These are phyloP conservation scores for Diplodus sargus DNA, from an alignment of 2,797 vertebrate species.

Conservation along the genomic window DNA sequence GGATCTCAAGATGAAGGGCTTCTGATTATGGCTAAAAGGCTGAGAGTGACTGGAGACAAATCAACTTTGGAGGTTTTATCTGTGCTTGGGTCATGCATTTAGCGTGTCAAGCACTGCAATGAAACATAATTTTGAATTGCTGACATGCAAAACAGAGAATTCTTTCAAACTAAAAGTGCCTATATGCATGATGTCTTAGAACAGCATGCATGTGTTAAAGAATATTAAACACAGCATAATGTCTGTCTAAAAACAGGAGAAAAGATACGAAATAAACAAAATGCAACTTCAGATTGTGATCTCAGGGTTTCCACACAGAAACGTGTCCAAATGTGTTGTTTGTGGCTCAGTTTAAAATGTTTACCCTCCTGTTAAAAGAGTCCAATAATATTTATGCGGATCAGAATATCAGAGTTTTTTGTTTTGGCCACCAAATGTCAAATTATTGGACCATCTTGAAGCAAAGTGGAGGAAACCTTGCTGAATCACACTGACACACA, in stretches of 20 bases:
- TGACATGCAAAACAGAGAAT: slow-evolving; percentile 18
- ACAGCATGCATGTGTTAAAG: slow-evolving; percentile 12
- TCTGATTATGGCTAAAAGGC: not conserved
- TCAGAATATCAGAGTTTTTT: not conserved
- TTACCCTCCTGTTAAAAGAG: not conserved
- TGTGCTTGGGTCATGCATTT: slow-evolving; percentile 10
- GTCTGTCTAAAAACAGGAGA: not conserved
- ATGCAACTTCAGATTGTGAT: not conserved
- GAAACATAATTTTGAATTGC: not conserved
- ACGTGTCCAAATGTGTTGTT: not conserved
- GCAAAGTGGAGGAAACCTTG: slow-evolving; percentile 19
- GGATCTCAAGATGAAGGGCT: slow-evolving; percentile 7
- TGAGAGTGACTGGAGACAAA: not conserved
- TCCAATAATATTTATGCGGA: not conserved
- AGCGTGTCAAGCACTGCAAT: not conserved
- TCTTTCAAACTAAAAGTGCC: not conserved
- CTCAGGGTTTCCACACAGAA: slow-evolving; percentile 17
- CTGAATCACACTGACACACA: slow-evolving; percentile 20
- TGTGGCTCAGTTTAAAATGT: not conserved
- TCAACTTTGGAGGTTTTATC: not conserved
- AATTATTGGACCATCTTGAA: not conserved
- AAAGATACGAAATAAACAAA: not conserved
- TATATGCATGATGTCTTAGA: not conserved
- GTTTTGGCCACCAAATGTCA: not conserved
- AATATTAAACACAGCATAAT: slow-evolving; percentile 1